Evolutionary conservation across 2,888 invertebrate species (phyloP), one percentile per base, ranked within the genome.

Genomic region (Schizotus pectinicornis): DNA sequence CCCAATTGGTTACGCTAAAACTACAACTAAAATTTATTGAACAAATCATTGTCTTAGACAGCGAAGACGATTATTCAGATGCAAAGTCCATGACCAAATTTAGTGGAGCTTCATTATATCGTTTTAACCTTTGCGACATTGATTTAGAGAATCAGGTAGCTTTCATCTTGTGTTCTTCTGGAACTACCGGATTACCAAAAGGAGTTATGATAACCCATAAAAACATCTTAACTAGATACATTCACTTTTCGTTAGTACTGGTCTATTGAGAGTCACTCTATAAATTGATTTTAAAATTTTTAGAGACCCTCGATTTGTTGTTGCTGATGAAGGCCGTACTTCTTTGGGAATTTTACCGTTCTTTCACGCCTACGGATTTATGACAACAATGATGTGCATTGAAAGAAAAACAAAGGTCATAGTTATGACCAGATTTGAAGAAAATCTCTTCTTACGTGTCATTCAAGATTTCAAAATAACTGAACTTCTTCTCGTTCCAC

Each of bases 401-500:
- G 43, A 62, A 11, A 65, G 65, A 1, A 53, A 58, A 9, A 45
- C 60, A 8, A 61, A 63, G 32, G 54, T 72, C 1, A 55, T 75
- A 1, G 63, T 73, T 33, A 50, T 75, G 51, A 62, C 62, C 9
- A 64, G 60, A 43, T 76, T 74, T 51, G 65, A 72, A 8, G 71
- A 69, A 47, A 81, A 87, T 57, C 76, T 83, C 8, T 93, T 90
- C 73, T 80, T 94, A 36, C 83, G 84, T 65, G 82, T 86, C 1
- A 86, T 94, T 65, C 86, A 91, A 71, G 84, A 86, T 59, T 84
- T 88, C 71, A 87, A 85, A 82, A 83, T 90, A 2, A 84, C 86
- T 56, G 81, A 85, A 76, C 81, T 88, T 1, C 85, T 86, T 7
- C 78, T 92, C 62, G 94, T 93, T 5, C 95, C 95, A 0, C 93